Evolutionary conservation across 2,888 invertebrate species (phyloP), one percentile per base, ranked within the genome.

Genomic region (Harpalus rufipes): DNA sequence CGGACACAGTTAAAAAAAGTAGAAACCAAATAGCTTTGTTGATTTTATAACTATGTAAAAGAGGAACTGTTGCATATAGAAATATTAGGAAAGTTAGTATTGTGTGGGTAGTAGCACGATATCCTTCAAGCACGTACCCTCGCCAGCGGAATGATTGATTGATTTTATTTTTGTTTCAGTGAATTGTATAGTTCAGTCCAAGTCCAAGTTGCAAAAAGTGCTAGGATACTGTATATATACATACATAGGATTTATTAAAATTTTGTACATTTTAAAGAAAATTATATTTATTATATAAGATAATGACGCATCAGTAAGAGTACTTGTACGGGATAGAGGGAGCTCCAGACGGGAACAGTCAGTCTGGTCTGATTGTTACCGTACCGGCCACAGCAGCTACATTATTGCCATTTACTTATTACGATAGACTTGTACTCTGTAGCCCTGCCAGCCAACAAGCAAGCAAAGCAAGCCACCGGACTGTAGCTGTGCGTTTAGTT

Each of bases 211-310:
- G 78, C 84, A 84, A 84, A 83, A 84, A 85, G 85, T 80, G 68
- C 85, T 79, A 80, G 68, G 79, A 68, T 85, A 80, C 83, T 83
- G 83, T 83, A 83, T 61, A 83, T 83, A 83, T 41, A 83, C 32
- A 83, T 25, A 78, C 39, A 41, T 84, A 85, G 80, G 79, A 85
- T 85, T 78, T 85, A 85, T 80, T 85, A 85, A 85, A 65, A 85
- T 80, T 85, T 85, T 85, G 85, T 85, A 85, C 85, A 85, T 85
- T 85, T 85, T 68, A 85, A 79, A 85, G 72, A 83, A 51, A 78
- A 80, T 61, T 63, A 84, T 84, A 84, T 84, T 84, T 84, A 83
- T 59, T 41, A 83, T 41, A 83, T 74, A 78, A 84, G 84, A 63
- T 78, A 84, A 78, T 78, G 61, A 84, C 65, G 84, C 78, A 84